Base-by-base conservation (phyloP, 2,888 invertebrate genomes). In the Agonopterix subpropinquella region DNA sequence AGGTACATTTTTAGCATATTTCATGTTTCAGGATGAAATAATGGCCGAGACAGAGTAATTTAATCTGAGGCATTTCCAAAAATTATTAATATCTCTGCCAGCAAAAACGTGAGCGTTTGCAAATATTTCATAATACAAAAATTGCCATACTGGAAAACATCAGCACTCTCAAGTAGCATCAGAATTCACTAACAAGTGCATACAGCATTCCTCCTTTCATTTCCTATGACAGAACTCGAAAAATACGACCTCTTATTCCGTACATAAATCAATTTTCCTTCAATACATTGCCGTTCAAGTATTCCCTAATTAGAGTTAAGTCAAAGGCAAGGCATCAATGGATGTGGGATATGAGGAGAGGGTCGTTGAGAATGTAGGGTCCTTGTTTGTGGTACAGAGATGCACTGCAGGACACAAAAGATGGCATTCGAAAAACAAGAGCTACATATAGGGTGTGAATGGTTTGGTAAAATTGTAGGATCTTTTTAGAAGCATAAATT, bases 381-480 rank as follows among this genome's bases (percentile, higher is more conserved):
- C 54, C 47, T 55, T 52, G 64, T 74, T 72, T 76, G 70, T 69
- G 69, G 65, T 73, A 63, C 62, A 58, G 58, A 63, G 64, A 55
- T 62, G 69, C 81, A 56, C 81, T 59, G 73, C 82, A 71, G 82
- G 83, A 80, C 67, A 67, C 72, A 69, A 71, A 61, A 59, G 62
- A 58, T 62, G 62, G 65, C 61, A 66, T 67, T 70, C 64, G 71
- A 73, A 78, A 77, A 81, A 80, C 75, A 78, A 77, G 77, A 78
- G 75, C 76, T 76, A 57, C 50, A 48, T 45, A 53, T 73, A 65
- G 56, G 57, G 59, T 64, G 53, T 57, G 79, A 65, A 68, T 58
- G 44, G n/a, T 39, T 39, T 39, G 39, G n/a, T 39, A 39, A 10
- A n/a, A 9, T 39, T 9, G 4, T 39, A 9, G 39, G 39, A 39